These are phyloP conservation scores for Rhinolophus sinicus DNA, from an alignment of 2,113 vertebrate species.

Conservation along the genomic window DNA sequence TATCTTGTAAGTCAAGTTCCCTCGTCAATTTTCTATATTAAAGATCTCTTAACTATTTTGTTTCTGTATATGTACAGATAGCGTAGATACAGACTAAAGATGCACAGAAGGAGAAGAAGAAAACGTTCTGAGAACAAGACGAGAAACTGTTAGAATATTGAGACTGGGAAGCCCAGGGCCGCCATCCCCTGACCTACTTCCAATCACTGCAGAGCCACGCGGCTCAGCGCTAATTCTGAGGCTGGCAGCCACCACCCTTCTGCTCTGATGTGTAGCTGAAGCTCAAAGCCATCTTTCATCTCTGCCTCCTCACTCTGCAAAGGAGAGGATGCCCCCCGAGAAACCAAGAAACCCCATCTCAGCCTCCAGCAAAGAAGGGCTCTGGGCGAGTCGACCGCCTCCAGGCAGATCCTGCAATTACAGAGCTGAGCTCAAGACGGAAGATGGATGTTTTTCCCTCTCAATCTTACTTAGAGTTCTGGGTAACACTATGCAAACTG, in stretches of 20 bases:
- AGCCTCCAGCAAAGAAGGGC: background rate
- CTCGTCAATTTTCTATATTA: background rate
- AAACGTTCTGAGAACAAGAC: background rate
- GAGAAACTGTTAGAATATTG: background rate
- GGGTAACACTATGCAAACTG: slow-evolving; percentile 20
- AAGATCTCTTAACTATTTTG: background rate
- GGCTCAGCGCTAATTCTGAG: slow-evolving; percentile 16
- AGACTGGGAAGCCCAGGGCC: background rate
- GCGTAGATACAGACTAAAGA: background rate
- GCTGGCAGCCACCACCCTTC: background rate
- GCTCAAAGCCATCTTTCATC: slow-evolving; percentile 67
- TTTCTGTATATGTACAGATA: background rate
- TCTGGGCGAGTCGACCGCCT: slow-evolving; percentile 12
- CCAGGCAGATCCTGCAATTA: slow-evolving; percentile 3
- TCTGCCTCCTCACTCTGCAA: slow-evolving; percentile 7
- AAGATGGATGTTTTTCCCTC: background rate
- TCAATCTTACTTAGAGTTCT: slow-evolving; percentile 17
- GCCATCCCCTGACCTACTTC: slow-evolving; percentile 40
- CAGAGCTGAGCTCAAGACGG: background rate
- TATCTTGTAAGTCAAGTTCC: background rate
- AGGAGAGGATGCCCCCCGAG: slow-evolving; percentile 15
- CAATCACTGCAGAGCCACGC: background rate
- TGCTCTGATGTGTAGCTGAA: slow-evolving; percentile 48
- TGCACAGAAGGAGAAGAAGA: background rate
- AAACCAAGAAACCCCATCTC: too few relatives aligned